phyloP scores from a whole-genome alignment of 2,113 vertebrate species.

The Uropsilus gracilis region DNA sequence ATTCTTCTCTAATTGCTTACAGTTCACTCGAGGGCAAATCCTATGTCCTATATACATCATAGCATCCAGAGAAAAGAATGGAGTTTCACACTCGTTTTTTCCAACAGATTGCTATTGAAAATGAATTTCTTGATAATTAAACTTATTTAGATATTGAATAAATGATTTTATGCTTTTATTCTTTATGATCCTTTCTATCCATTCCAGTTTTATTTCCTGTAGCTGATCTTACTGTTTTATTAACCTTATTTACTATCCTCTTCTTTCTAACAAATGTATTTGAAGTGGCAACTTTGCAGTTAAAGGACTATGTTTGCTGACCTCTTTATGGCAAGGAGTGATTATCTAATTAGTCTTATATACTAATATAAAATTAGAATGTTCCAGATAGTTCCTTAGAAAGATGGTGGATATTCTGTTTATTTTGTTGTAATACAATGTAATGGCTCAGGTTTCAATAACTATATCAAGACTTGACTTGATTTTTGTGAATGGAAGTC shows the following conservation, averaged over 20 bases:
- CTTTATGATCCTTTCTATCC: neutral
- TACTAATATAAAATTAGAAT: neutral
- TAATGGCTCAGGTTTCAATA: neutral
- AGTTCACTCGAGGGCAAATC: neutral
- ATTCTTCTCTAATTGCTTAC: neutral
- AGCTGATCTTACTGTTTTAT: neutral
- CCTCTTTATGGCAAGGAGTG: neutral
- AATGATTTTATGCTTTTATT: neutral
- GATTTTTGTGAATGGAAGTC: neutral
- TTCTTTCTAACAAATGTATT: neutral
- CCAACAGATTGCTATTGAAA: neutral
- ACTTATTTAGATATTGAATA: neutral
- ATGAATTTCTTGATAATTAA: neutral
- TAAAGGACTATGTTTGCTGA: neutral
- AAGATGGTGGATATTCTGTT: neutral
- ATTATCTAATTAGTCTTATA: neutral
- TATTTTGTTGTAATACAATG: neutral
- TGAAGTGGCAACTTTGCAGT: neutral
- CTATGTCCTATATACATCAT: neutral
- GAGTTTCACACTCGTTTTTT: neutral
- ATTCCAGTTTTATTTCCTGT: neutral
- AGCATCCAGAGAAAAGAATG: neutral
- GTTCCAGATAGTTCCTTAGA: neutral
- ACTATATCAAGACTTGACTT: neutral
- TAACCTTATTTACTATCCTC: fast-evolving